These are phyloP conservation scores for Megaceryle alcyon DNA, from an alignment of 2,797 vertebrate genomes.

Conservation along the genomic window DNA sequence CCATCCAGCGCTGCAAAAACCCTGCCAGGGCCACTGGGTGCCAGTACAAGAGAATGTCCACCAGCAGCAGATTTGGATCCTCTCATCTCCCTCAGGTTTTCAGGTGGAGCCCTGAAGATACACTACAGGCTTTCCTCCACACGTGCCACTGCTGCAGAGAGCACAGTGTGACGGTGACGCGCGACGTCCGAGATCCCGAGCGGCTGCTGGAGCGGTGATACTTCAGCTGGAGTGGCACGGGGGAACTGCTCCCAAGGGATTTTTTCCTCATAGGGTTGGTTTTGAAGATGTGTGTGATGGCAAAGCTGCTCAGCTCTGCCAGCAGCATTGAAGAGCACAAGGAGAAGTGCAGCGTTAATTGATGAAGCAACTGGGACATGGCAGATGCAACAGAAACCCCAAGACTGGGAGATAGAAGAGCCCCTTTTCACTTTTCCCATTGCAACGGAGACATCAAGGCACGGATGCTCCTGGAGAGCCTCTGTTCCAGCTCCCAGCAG, in stretches of 20 bases:
- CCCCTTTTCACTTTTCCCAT: neutral
- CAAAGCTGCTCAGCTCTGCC: neutral
- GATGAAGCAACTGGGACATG: neutral
- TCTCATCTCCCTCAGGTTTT: neutral
- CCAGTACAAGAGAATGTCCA: neutral
- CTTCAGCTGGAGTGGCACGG: neutral
- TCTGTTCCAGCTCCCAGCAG: constrained; percentile 29
- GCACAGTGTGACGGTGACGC: fast-evolving
- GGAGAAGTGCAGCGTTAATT: neutral
- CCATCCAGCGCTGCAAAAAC: neutral
- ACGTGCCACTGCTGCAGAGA: fast-evolving
- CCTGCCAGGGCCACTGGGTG: fast-evolving
- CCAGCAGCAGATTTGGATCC: fast-evolving
- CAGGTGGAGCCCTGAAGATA: neutral
- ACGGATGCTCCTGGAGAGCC: neutral
- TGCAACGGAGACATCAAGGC: neutral
- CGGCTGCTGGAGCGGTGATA: fast-evolving
- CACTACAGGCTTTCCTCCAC: fast-evolving
- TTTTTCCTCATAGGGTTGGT: neutral
- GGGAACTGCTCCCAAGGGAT: neutral
- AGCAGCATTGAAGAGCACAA: neutral
- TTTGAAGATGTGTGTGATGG: neutral
- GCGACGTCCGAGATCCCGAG: neutral
- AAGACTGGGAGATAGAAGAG: neutral
- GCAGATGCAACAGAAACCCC: neutral